Evolutionary conservation across 2,113 vertebrate genomes (phyloP).

Genomic region (Scalopus aquaticus): DNA sequence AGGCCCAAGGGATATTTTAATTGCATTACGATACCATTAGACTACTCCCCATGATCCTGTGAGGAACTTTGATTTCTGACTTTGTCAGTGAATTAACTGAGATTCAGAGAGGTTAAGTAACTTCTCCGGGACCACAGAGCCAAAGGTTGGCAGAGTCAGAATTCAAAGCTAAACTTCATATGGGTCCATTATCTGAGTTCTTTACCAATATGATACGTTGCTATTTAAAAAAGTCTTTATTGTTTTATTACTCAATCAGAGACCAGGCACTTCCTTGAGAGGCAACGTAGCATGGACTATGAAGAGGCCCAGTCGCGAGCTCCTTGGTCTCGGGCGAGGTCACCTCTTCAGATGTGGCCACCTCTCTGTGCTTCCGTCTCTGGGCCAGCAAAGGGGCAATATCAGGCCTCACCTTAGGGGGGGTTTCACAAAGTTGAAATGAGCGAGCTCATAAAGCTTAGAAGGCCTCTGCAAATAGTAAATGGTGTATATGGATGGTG

Average conservation of each 20-base stretch:
- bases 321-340: not conserved
- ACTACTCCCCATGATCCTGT: not conserved
- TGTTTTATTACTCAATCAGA: not conserved
- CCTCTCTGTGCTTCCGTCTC: not conserved
- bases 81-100: not conserved
- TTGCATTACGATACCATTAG: not conserved
- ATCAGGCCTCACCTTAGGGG: not conserved
- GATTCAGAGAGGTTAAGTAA: not conserved
- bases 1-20: not conserved
- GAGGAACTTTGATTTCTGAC: not conserved
- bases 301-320: no score
- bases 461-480: constrained; percentile 10
- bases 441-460: not conserved
- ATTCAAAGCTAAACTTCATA: not conserved
- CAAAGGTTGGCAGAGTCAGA: not conserved
- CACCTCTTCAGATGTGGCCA: no score
- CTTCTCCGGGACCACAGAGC: not conserved
- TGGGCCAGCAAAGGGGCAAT: not conserved
- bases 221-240: not conserved
- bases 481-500: not conserved
- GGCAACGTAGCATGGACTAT: not conserved
- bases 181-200: not conserved
- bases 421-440: not conserved
- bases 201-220: not conserved
- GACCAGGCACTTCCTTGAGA: not conserved